Base-by-base conservation (phyloP, 2,888 invertebrate species). In the Drymonia ruficornis region DNA sequence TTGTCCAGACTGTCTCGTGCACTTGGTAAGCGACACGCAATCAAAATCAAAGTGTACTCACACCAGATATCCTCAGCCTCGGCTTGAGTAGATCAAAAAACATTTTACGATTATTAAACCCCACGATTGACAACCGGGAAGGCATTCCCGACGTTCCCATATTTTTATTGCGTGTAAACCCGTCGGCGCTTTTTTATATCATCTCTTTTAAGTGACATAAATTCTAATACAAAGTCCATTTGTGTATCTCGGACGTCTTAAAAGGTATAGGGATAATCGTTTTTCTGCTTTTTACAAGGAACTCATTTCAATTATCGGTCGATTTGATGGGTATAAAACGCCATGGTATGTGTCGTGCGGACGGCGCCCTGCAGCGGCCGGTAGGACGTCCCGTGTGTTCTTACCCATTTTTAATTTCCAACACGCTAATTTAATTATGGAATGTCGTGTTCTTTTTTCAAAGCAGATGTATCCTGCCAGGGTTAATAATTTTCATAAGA, bases 161-260 rank as follows among this genome's bases (percentile, higher is more conserved):
- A 91, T 92, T 92, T 91, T 92, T 92, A 91, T 92, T 83, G 91
- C 91, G 88, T 92, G 91, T 91, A 91, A 91, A 89, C 83, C 86
- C 84, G 87, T 90, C 91, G 90, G 90, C 89, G 85, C 86, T 82
- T 90, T 90, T 91, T 89, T 90, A 89, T 89, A 87, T 87, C 90
- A 91, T 88, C 83, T 88, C 86, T 84, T 87, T 84, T 89, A 91
- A 91, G 91, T 90, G 91, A 91, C 91, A 92, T 91, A 91, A 92
- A 91, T 92, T 91, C 91, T 91, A 91, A 92, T 92, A 91, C 92
- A 90, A 88, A 88, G 85, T 91, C 92, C 92, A 92, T 91, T 91
- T 91, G 91, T 91, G 89, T 92, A 91, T 92, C 91, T 91, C 91
- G 86, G 87, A 87, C 87, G 88, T 89, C 90, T 90, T 91, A 91